Conservation (phyloP, 2,113 vertebrate species). For the Gasterosteus aculeatus region DNA sequence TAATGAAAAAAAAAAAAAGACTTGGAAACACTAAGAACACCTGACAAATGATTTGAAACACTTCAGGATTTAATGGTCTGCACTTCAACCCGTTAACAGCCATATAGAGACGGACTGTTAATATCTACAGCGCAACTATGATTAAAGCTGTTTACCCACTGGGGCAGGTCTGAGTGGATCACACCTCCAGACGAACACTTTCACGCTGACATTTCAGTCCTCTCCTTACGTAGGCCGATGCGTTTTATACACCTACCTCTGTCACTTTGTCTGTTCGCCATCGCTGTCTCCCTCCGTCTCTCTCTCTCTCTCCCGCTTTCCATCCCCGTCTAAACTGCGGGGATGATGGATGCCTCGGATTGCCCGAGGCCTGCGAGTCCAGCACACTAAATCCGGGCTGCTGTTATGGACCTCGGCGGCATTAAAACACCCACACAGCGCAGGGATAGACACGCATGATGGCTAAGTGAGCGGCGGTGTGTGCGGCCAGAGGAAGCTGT, state of each 20-base stretch:
- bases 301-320: slow-evolving; percentile 17
- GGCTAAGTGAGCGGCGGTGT: slow-evolving; percentile 20
- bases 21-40: slow-evolving; percentile 1
- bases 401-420: slow-evolving; percentile 18
- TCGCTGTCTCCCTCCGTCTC: slow-evolving; percentile 43
- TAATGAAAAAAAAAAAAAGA: not conserved
- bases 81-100: slow-evolving; percentile 46
- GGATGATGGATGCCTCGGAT: slow-evolving; percentile 66
- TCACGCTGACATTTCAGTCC: slow-evolving; percentile 62
- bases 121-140: slow-evolving; percentile 51
- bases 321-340: slow-evolving; percentile 49
- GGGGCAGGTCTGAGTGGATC: slow-evolving; percentile 62
- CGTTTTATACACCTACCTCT: slow-evolving; percentile 67
- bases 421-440: slow-evolving; percentile 63
- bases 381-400: slow-evolving; percentile 43
- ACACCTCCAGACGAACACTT: slow-evolving; percentile 66
- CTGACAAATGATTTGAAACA: slow-evolving; percentile 27
- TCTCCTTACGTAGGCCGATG: slow-evolving; percentile 53
- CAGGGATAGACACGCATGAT: slow-evolving; percentile 44
- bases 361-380: slow-evolving; percentile 53
- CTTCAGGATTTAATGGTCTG: slow-evolving; percentile 41
- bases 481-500: slow-evolving; percentile 14
- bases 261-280: slow-evolving; percentile 51
- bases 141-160: slow-evolving; percentile 66
- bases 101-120: slow-evolving; percentile 42